Base-by-base conservation (phyloP, 2,797 vertebrate species). In the Pipistrellus pipistrellus region DNA sequence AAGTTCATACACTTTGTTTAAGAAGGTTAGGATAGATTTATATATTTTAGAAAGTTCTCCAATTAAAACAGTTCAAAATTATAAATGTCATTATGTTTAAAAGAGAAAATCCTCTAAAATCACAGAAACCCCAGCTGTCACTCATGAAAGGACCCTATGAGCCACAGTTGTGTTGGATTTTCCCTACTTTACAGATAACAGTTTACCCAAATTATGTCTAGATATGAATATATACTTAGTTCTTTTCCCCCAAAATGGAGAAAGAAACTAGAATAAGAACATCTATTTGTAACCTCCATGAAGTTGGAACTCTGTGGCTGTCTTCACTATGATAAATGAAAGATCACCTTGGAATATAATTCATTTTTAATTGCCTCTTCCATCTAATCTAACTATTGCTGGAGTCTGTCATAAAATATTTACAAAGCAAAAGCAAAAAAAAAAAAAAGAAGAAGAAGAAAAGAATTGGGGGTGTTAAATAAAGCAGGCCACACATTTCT, bases 301-400 rank as follows among this genome's bases (percentile, higher is more conserved):
- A 88, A 95, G 66, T 5, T 83, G 27, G 59, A 88, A 66, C 11
- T 11, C 25, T 27, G 11, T 41, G 64, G n/a, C 66, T 57, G 30
- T 72, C 88, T 93, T 41, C 27, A 17, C 80, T 68, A 48, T 93
- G 90, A 97, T 62, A 86, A 95, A 97, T 90, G 93, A 89, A 92
- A 93, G 93, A 93, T 93, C 88, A 86, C 48, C 93, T 95, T 81
- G 82, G 53, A 88, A 88, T 89, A 94, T 91, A 96, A 97, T 96
- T 95, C 80, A 88, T 96, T 93, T 97, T 96, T 97, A 96, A 97
- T 95, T 96, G 90, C 80, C 72, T 96, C 68, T 85, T 93, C 95
- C 93, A 96, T 96, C 93, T 95, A 93, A 84, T 80, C 95, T 90
- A 91, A 96, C 75, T 77, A 88, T 55, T 59, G 90, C 85, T 95